phyloP scores from a whole-genome alignment of 2,797 vertebrate genomes.

The Leptoclinus maculatus region DNA sequence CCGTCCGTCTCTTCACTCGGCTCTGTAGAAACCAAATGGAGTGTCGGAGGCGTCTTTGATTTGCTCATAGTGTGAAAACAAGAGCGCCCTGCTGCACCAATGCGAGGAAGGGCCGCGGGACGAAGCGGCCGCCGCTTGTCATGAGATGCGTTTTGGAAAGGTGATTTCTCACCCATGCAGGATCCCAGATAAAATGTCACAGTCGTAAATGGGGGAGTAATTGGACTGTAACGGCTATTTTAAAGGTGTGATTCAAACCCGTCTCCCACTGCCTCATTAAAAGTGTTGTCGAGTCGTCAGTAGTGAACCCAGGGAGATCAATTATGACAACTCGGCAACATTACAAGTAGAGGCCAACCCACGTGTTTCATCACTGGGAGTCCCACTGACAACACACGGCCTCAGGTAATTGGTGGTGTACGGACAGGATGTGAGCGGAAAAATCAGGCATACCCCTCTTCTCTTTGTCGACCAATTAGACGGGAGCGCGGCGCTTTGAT shows the following conservation, averaged over 20 bases:
- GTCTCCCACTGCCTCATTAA: conserved; percentile 59
- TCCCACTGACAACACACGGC: conserved; percentile 54
- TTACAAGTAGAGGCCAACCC: conserved; percentile 53
- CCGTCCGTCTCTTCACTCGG: neutral
- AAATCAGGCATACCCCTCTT: conserved; percentile 18
- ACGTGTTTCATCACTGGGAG: conserved; percentile 51
- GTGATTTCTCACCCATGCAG: neutral
- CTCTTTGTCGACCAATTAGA: conserved; percentile 73
- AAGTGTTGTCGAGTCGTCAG: conserved; percentile 55
- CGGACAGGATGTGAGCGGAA: conserved; percentile 24
- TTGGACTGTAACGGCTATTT: conserved; percentile 49
- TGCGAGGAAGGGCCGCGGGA: neutral
- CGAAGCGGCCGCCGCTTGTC: neutral
- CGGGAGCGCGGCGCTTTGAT: conserved; percentile 14
- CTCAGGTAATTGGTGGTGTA: conserved; percentile 66
- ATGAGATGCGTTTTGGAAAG: neutral
- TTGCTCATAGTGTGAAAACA: neutral
- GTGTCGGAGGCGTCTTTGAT: neutral
- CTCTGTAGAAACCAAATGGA: neutral
- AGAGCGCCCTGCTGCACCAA: neutral
- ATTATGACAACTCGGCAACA: conserved; percentile 71
- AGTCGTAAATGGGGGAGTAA: conserved; percentile 28
- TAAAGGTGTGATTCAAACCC: conserved; percentile 36
- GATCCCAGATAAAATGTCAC: conserved; percentile 43
- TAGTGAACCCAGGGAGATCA: conserved; percentile 72